A percentile compares a stretch with the other conserved stretches of the same genome.
phyloP scores from a whole-genome alignment of 2,888 invertebrate species.

The Siphonodentalium dalli region DNA sequence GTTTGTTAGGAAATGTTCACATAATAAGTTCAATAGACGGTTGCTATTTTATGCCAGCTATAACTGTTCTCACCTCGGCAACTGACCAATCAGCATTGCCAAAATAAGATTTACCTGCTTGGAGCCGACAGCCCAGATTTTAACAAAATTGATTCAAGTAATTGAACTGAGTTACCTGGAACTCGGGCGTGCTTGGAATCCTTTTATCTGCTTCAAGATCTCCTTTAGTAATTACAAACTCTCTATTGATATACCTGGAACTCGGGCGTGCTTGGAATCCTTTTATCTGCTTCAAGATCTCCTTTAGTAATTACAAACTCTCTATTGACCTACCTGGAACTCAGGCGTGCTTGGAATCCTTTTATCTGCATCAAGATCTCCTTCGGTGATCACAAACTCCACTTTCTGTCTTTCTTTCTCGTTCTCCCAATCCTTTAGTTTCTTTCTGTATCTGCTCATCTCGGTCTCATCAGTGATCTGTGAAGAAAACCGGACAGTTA shows the following conservation, averaged over 20 bases:
- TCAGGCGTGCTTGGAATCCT: conserved; percentile 33
- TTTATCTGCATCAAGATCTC: conserved; percentile 56
- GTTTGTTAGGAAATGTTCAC: too few species aligned
- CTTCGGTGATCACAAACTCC: conserved; percentile 63
- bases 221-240: conserved; percentile 63
- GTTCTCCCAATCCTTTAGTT: conserved; percentile 53
- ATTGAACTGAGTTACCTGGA: conserved; percentile 31
- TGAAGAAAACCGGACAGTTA: too few species aligned
- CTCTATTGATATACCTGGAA: conserved; percentile 31
- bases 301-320: not conserved
- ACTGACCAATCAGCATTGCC: too few species aligned
- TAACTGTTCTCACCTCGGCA: too few species aligned
- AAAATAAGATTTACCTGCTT: too few species aligned
- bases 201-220: conserved; percentile 55
- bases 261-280: conserved; percentile 33
- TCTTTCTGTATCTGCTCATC: conserved; percentile 43
- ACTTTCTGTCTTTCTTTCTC: conserved; percentile 57
- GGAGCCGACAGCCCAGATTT: too few species aligned
- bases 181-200: conserved; percentile 31
- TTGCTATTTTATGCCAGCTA: too few species aligned
- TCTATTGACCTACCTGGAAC: conserved; percentile 24
- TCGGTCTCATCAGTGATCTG: conserved; percentile 57
- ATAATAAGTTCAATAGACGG: too few species aligned
- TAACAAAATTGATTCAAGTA: too few species aligned
- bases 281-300: conserved; percentile 52